A percentile compares a stretch with the other conserved stretches of the same genome.
phyloP scores from a whole-genome alignment of 2,797 vertebrate genomes.

The Phataginus tetradactyla region DNA sequence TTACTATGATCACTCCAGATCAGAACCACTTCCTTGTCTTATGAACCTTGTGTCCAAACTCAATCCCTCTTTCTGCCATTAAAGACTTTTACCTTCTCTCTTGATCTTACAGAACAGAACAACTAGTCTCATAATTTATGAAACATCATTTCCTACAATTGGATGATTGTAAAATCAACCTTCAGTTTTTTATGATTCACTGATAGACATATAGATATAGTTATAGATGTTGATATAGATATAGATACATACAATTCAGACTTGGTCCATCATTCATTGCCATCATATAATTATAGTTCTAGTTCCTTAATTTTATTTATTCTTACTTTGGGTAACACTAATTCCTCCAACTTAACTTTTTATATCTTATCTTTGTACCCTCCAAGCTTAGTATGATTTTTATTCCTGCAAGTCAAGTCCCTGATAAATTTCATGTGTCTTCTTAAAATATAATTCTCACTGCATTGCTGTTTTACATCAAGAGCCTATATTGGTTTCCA shows the following conservation, averaged over 20 bases:
- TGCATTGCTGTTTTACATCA: neutral
- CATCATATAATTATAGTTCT: neutral
- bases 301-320: neutral
- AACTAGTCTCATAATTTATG: neutral
- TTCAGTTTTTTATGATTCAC: neutral
- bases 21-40: neutral
- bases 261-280: neutral
- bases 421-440: constrained; percentile 17
- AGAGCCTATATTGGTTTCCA: neutral
- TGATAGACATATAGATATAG: neutral
- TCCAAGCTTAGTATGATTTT: constrained; percentile 2
- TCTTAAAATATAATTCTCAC: constrained; percentile 35
- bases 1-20: neutral
- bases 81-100: neutral
- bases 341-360: neutral
- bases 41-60: neutral
- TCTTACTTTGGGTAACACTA: neutral
- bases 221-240: neutral
- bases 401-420: neutral
- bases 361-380: neutral
- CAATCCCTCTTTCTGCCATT: neutral
- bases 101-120: neutral
- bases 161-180: neutral
- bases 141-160: neutral
- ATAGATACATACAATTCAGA: neutral